These are phyloP conservation scores for Lepilemur ruficaudatus DNA, from an alignment of 2,797 vertebrate species.

Conservation along the genomic window DNA sequence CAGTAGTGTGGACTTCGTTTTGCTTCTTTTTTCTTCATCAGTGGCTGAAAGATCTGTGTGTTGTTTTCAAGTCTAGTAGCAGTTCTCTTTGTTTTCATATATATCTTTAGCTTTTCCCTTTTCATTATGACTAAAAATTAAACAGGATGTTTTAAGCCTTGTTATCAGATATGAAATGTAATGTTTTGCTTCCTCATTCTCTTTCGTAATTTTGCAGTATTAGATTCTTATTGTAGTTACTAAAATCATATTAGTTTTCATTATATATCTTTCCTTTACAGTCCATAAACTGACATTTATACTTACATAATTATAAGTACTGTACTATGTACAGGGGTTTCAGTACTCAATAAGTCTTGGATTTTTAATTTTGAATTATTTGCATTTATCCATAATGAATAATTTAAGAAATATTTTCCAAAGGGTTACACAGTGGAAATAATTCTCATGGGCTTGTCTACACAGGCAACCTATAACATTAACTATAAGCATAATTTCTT, in stretches of 20 bases:
- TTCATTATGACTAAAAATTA: background rate
- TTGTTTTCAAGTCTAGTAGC: background rate
- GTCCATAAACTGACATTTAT: background rate
- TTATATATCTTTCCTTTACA: background rate
- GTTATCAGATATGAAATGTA: background rate
- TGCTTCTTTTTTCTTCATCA: background rate
- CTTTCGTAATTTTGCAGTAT: background rate
- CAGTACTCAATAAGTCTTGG: background rate
- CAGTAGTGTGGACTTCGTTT: background rate
- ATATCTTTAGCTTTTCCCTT: background rate
- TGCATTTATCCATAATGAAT: background rate
- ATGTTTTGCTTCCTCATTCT: background rate
- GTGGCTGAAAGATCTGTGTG: background rate
- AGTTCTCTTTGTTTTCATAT: background rate
- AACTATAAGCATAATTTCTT: background rate
- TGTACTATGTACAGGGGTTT: background rate
- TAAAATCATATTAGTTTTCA: background rate
- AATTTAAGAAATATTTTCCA: background rate
- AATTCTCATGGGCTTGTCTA: background rate
- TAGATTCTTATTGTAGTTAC: background rate
- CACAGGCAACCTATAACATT: background rate
- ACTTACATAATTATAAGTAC: background rate
- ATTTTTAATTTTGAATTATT: background rate
- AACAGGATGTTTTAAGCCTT: background rate
- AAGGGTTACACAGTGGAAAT: background rate